Conservation (phyloP, 2,888 invertebrate species). For the Griposia aprilina region DNA sequence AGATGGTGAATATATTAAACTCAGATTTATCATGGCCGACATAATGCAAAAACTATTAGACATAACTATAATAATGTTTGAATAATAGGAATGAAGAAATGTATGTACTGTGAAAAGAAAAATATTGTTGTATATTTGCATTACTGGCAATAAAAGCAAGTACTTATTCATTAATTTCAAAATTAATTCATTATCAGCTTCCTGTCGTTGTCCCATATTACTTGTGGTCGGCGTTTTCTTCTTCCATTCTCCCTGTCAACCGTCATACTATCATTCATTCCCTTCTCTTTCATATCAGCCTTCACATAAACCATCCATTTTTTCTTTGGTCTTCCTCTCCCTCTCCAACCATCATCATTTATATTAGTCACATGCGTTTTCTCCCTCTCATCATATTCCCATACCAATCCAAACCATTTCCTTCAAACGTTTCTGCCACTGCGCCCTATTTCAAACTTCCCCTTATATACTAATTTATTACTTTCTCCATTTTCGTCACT, state of each 20-base stretch:
- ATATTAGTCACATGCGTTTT: too few species aligned
- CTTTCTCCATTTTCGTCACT: too few species aligned
- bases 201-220: not conserved
- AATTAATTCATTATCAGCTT: not conserved
- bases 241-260: not conserved
- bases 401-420: too few species aligned
- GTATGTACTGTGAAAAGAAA: not conserved
- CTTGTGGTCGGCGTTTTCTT: not conserved
- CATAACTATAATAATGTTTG: slow-evolving; percentile 7
- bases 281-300: not conserved
- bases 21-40: slow-evolving; percentile 25
- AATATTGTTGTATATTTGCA: not conserved
- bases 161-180: not conserved
- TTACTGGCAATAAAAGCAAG: not conserved
- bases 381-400: too few species aligned
- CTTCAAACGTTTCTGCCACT: too few species aligned
- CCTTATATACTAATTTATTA: too few species aligned
- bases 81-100: not conserved
- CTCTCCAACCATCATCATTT: too few species aligned
- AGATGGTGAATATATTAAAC: slow-evolving; percentile 57
- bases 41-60: slow-evolving; percentile 50
- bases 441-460: too few species aligned
- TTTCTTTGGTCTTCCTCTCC: too few species aligned
- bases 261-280: not conserved
- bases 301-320: not conserved